Evolutionary conservation across 2,797 vertebrate genomes (phyloP).

Genomic region (Falco columbarius): DNA sequence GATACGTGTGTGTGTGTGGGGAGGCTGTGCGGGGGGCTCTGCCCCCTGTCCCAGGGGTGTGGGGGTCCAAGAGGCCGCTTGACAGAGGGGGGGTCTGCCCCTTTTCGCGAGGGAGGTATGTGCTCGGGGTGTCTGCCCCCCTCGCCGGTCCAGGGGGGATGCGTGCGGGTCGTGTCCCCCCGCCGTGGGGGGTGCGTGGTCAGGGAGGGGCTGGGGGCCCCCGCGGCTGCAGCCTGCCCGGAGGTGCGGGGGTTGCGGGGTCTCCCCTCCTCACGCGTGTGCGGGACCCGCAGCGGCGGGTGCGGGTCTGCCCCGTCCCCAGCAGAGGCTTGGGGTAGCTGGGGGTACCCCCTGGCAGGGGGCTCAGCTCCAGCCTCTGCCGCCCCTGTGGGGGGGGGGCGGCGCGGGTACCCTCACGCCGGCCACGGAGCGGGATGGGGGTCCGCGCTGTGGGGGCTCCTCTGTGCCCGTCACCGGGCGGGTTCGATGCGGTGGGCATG

Average conservation of each 20-base stretch:
- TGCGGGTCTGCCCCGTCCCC: background rate
- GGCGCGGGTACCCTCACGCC: fast-evolving
- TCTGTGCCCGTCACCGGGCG: fast-evolving
- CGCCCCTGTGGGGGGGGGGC: too few species aligned
- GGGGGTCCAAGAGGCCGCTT: background rate
- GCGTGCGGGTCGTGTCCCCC: background rate
- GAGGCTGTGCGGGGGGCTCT: background rate
- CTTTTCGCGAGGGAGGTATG: background rate
- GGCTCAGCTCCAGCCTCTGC: background rate
- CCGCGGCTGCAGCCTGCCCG: too few species aligned
- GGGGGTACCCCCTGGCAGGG: background rate
- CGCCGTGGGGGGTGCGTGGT: background rate
- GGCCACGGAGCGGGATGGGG: background rate
- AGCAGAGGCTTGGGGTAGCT: background rate
- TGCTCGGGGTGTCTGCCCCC: background rate
- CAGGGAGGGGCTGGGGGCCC: background rate
- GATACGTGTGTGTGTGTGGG: background rate
- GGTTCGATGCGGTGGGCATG: fast-evolving
- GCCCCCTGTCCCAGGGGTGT: background rate
- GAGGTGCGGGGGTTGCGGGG: too few species aligned
- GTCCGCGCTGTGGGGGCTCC: fast-evolving
- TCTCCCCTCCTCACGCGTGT: background rate
- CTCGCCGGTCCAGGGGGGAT: too few species aligned
- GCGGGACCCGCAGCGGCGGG: background rate
- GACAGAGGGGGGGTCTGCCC: background rate